Base-by-base conservation (phyloP, 2,888 invertebrate genomes). In the Platycheirus rosarum region DNA sequence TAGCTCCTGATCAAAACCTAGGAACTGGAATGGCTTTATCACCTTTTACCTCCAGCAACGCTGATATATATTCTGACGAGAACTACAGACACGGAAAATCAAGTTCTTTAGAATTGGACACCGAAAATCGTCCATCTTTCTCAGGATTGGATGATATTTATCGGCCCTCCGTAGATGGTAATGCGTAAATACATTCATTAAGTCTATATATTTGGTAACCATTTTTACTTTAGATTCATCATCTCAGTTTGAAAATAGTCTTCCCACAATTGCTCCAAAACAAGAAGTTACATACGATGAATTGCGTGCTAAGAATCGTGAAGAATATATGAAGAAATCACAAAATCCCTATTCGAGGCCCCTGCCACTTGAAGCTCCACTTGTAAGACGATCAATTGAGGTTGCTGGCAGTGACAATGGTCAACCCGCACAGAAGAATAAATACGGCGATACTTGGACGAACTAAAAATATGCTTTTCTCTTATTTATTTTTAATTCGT, bases 281-380 rank as follows among this genome's bases (percentile, higher is more conserved):
- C 92, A 84, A 0, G 86, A 91, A 0, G 92, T 93, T 11, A 92
- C 93, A 0, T 96, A 96, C 87, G 95, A 95, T 37, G 95, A 95
- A 85, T 89, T 96, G 75, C 92, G 96, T 16, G 92, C 92, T 57
- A 92, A 91, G 87, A 95, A 96, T 90, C 91, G 96, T 53, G 93
- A 93, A 40, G 93, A 94, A 29, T 93, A 93, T 88, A 86, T 62
- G 0, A 89, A 88, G 69, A 89, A 87, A 60, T 86, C 87, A 20
- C 87, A 88, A 51, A 87, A 84, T 68, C 86, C 86, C 0, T 89
- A 86, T 32, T 86, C 88, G 0, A 86, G 85, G 14, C 86, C 87
- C 16, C 62, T 86, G 5, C 86, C 88, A 2, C 80, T 87, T 16
- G 88, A 88, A 14, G 84, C 85, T 5, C 87, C 88, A 5, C 78